Conservation (phyloP, 2,113 vertebrate genomes). For the Phaetusa simplex region DNA sequence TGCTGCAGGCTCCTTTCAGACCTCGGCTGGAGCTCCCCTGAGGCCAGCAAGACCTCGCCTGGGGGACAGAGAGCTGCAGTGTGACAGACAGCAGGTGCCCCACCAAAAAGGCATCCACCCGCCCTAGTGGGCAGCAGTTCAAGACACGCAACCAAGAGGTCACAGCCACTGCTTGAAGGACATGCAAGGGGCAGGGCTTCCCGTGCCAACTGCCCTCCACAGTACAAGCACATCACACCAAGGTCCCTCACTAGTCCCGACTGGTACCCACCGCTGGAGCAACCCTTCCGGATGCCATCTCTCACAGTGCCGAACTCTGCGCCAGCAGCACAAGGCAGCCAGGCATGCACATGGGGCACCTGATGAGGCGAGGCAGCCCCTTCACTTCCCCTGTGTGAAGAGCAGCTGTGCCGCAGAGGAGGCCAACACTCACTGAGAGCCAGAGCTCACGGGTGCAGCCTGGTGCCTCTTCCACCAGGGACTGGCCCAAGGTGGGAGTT, state of each 20-base stretch:
- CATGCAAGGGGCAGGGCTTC: not conserved
- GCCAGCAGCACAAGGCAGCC: not conserved
- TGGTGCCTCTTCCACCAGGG: not conserved
- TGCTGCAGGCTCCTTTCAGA: not conserved
- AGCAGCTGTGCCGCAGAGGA: not conserved
- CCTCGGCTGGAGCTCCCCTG: accelerated
- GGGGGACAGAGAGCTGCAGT: not conserved
- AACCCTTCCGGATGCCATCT: not conserved
- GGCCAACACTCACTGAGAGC: not conserved
- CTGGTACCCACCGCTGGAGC: not conserved
- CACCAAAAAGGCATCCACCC: not conserved
- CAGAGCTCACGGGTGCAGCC: not conserved
- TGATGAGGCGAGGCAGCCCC: not conserved
- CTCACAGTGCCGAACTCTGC: not conserved
- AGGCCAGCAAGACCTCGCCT: not conserved
- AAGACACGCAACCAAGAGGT: not conserved
- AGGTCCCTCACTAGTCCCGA: not conserved
- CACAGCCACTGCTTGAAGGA: not conserved
- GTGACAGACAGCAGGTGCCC: not conserved
- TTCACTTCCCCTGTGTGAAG: accelerated
- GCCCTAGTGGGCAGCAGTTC: not conserved
- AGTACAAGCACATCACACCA: not conserved
- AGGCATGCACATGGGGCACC: not conserved
- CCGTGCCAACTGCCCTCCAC: not conserved
- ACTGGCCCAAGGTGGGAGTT: not conserved